A percentile compares a stretch with the other conserved stretches of the same genome.
These are phyloP conservation scores for Pantherophis vulpinus DNA, from an alignment of 2,797 vertebrate species.

Conservation along the genomic window DNA sequence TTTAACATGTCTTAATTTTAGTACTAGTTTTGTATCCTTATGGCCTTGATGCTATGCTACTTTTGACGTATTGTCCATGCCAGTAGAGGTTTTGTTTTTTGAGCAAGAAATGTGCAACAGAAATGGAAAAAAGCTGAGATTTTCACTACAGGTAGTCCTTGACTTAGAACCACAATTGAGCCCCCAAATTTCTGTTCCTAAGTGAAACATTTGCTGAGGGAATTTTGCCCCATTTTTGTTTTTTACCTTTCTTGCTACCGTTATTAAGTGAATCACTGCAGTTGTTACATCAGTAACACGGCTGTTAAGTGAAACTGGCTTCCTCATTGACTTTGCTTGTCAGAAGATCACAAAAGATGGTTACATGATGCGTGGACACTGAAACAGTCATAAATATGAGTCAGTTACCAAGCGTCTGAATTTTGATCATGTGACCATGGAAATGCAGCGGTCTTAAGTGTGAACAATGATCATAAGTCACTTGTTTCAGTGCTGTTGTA, in stretches of 20 bases:
- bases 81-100: background rate
- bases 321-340: background rate
- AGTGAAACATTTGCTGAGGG: background rate
- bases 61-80: background rate
- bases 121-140: background rate
- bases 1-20: background rate
- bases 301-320: background rate
- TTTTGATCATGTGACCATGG: background rate
- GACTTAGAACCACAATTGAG: background rate
- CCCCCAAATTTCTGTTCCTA: background rate
- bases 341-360: too few species aligned
- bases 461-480: background rate
- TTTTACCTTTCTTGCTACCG: background rate
- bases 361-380: background rate
- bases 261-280: background rate
- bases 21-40: background rate
- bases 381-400: background rate
- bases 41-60: background rate
- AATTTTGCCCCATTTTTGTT: background rate
- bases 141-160: background rate
- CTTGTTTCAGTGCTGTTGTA: background rate
- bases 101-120: background rate
- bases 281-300: background rate
- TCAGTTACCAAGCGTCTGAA: background rate
- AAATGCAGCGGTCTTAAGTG: background rate